phyloP scores from a whole-genome alignment of 1,140 invertebrate genomes.

The Brachionus plicatilis region DNA sequence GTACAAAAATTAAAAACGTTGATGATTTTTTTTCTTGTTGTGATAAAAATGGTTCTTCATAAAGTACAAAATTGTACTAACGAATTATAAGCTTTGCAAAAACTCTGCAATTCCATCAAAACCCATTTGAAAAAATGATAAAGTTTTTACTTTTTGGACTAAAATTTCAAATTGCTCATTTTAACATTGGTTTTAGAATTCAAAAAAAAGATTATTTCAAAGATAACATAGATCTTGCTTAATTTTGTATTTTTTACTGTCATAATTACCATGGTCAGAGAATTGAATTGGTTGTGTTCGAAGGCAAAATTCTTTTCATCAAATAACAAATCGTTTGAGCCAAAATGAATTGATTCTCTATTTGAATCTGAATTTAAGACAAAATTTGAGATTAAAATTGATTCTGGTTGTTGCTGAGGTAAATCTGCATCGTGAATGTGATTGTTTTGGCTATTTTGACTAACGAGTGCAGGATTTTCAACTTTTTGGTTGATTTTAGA shows the following conservation, averaged over 20 bases:
- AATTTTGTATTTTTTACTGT: neutral
- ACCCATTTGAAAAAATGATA: too few relatives aligned
- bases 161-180: too few relatives aligned
- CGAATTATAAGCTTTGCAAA: too few relatives aligned
- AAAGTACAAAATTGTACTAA: too few relatives aligned
- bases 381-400: neutral
- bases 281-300: neutral
- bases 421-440: neutral
- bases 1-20: too few relatives aligned
- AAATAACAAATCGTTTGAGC: neutral
- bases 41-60: too few relatives aligned
- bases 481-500: neutral
- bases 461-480: neutral
- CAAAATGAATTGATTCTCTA: neutral
- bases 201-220: too few relatives aligned
- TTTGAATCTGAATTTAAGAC: neutral
- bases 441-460: neutral
- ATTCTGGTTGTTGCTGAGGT: neutral
- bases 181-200: too few relatives aligned
- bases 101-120: too few relatives aligned
- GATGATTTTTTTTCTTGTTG: too few relatives aligned
- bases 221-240: neutral
- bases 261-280: neutral
- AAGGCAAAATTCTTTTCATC: slow-evolving; percentile 1
- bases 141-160: too few relatives aligned